Evolutionary conservation across 2,797 vertebrate species (phyloP), one percentile per base, ranked within the genome.

Genomic region (Enteromius paludinosus): DNA sequence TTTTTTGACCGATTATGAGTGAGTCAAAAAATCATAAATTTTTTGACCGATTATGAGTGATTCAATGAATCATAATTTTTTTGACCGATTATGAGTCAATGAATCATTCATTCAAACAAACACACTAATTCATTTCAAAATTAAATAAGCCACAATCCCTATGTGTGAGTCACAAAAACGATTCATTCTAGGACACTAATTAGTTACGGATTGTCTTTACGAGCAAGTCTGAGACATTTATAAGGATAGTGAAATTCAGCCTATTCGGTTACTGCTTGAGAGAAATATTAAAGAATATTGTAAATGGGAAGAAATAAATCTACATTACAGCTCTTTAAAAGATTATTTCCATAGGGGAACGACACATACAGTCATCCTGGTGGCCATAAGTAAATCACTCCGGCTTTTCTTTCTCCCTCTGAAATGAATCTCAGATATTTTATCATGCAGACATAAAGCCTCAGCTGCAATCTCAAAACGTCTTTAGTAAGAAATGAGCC

Each of bases 401-500:
- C 0, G 1, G 33, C 47, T 54, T 54, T 54, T 54, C 33, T 30
- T 45, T 20, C 23, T 79, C 49, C 45, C 35, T 52, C 2, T 59
- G 23, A 70, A 25, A 35, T 18, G 18, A 30, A 56, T 30, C 17
- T 68, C 18, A 28, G 30, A 43, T 43, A 75, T 30, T 30, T 2
- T 5, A 15, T 64, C 59, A 75, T 20, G 30, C 59, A 68, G 62
- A 66, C 35, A 75, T 49, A 66, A 66, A 66, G 33, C 41, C 69
- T 82, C 70, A 74, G 80, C 71, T 75, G 71, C 61, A 30, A 49
- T 79, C 35, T 79, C 10, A 4, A 43, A 54, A 61, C 8, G 52
- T 72, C 41, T 72, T 72, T 23, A 43, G 80, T 15, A 25, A 74
- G 69, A 74, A 64, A 76, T 25, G 52, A 82, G 33, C 54, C 79